phyloP scores from a whole-genome alignment of 2,113 vertebrate species.

The Zosterops lateralis region DNA sequence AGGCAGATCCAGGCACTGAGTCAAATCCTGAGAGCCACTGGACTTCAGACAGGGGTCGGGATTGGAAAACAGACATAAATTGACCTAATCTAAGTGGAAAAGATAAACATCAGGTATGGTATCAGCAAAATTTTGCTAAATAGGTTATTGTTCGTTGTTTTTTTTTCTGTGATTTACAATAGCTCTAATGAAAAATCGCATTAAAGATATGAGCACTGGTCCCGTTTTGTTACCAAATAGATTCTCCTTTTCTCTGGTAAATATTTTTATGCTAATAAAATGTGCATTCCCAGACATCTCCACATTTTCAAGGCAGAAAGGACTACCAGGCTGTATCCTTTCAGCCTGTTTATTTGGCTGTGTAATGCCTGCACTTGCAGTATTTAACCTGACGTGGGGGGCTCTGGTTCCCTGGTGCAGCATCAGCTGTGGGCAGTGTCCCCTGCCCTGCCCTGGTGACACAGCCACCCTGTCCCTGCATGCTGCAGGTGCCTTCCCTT shows the following conservation, averaged over 20 bases:
- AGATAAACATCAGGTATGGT: fast-evolving
- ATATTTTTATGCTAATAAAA: background rate
- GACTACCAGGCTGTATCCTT: background rate
- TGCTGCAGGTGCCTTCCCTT: background rate
- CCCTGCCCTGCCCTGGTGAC: background rate
- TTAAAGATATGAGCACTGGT: background rate
- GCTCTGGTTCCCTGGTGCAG: background rate
- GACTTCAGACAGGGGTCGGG: background rate
- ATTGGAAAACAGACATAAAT: background rate
- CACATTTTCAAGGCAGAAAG: background rate
- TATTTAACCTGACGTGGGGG: fast-evolving
- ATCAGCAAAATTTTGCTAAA: background rate
- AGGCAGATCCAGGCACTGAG: background rate
- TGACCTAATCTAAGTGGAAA: background rate
- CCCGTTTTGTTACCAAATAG: background rate
- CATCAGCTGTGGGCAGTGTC: fast-evolving
- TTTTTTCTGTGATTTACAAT: background rate
- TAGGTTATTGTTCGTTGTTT: background rate
- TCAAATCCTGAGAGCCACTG: background rate
- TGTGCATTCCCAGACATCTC: background rate
- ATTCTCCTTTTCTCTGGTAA: background rate
- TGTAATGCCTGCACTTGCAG: background rate
- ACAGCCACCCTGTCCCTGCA: background rate
- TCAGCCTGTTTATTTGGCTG: background rate
- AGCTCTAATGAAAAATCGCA: background rate